Percentiles rank a stretch among this genome's conserved stretches.
Conservation (phyloP, 2,888 invertebrate genomes). For the Loripinus fragilis region DNA sequence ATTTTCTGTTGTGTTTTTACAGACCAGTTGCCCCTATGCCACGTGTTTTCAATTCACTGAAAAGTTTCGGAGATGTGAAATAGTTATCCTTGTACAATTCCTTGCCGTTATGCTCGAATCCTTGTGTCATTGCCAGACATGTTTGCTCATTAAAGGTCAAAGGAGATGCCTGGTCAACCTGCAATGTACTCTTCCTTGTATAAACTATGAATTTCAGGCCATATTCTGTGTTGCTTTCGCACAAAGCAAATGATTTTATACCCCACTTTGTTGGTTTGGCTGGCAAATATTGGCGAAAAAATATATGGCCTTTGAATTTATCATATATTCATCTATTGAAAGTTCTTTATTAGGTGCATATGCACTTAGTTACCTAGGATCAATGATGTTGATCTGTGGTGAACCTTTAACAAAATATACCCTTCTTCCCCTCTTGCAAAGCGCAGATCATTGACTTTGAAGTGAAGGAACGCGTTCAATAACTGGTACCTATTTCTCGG, state of each 20-base stretch:
- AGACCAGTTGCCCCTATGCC: conserved; percentile 40
- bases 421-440: conserved; percentile 21
- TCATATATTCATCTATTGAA: conserved; percentile 38
- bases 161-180: neutral
- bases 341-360: conserved; percentile 31
- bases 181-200: neutral
- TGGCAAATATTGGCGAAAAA: conserved; percentile 44
- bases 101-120: conserved; percentile 23
- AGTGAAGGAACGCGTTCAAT: conserved; percentile 29
- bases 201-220: neutral
- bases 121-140: neutral
- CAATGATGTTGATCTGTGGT: neutral
- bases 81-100: conserved; percentile 30
- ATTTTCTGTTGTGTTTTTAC: conserved; percentile 31
- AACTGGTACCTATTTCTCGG: conserved; percentile 32
- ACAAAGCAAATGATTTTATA: conserved; percentile 38
- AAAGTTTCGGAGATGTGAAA: conserved; percentile 29
- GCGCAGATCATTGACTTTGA: conserved; percentile 18
- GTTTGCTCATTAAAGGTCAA: neutral
- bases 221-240: conserved; percentile 23
- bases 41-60: conserved; percentile 24
- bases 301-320: conserved; percentile 50
- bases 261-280: conserved; percentile 44
- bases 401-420: too few relatives aligned
- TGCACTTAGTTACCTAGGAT: neutral